Evolutionary conservation across 2,797 vertebrate species (phyloP).

Genomic region (Odontamblyopus lacepedii): DNA sequence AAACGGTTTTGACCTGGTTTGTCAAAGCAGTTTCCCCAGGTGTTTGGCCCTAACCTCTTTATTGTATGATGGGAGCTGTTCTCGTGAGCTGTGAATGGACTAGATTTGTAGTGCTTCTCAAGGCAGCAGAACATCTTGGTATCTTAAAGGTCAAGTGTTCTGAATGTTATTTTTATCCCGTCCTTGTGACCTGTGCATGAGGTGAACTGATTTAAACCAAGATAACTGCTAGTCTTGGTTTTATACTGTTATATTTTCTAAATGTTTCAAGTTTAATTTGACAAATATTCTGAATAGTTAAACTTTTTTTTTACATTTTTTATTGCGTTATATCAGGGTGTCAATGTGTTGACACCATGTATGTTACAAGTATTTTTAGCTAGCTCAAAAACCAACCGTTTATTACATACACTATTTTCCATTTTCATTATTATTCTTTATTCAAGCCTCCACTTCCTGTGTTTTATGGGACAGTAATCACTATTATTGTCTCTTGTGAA

Average conservation of each 20-base stretch:
- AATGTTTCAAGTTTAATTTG: not conserved
- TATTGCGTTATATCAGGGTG: too few relatives aligned
- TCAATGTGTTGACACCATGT: not conserved
- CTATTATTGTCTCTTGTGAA: too few relatives aligned
- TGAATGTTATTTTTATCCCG: slow-evolving; percentile 7
- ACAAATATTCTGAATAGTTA: too few relatives aligned
- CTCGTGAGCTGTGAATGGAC: slow-evolving; percentile 11
- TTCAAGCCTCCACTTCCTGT: too few relatives aligned
- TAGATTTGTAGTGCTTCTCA: slow-evolving; percentile 4
- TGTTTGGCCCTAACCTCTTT: slow-evolving; percentile 56
- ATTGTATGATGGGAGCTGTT: slow-evolving; percentile 35
- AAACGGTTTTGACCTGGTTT: slow-evolving; percentile 63
- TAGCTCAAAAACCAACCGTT: too few relatives aligned
- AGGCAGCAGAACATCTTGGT: slow-evolving; percentile 14
- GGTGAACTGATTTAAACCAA: not conserved
- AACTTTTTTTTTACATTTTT: too few relatives aligned
- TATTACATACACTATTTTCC: too few relatives aligned
- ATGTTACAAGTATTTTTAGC: not conserved
- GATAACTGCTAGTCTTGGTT: not conserved
- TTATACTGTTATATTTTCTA: not conserved
- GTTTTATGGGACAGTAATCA: too few relatives aligned
- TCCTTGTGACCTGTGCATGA: slow-evolving; percentile 1
- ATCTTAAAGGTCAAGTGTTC: slow-evolving; percentile 14
- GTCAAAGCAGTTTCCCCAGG: slow-evolving; percentile 58
- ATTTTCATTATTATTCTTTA: too few relatives aligned